Percentiles rank a stretch among this genome's conserved stretches.
Evolutionary conservation across 2,888 invertebrate species (phyloP).

Genomic region (Spodoptera picta): DNA sequence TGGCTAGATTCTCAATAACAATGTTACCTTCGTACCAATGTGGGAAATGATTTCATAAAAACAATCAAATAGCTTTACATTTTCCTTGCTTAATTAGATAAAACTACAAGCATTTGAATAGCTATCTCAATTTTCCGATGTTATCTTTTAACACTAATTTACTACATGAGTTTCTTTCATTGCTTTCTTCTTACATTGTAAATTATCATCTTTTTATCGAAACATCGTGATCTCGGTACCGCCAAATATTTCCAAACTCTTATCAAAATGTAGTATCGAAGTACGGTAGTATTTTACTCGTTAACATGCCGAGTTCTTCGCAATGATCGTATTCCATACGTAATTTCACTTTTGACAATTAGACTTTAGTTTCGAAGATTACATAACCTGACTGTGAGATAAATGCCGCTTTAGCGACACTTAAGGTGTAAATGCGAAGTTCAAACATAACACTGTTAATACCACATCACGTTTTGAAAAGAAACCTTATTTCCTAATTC

Average conservation of each 20-base stretch:
- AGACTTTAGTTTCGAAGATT: slow-evolving; percentile 18
- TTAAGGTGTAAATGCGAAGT: slow-evolving; percentile 13
- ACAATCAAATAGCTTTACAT: slow-evolving; percentile 55
- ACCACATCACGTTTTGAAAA: slow-evolving; percentile 53
- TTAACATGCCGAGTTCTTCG: slow-evolving; percentile 2
- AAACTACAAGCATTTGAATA: slow-evolving; percentile 29
- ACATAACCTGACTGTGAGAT: slow-evolving; percentile 25
- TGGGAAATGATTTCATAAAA: slow-evolving; percentile 47
- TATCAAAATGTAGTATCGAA: slow-evolving; percentile 1
- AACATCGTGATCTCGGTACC: neutral
- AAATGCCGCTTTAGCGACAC: slow-evolving; percentile 21
- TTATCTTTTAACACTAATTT: slow-evolving; percentile 26
- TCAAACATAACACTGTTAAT: slow-evolving; percentile 36
- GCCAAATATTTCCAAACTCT: slow-evolving; percentile 4
- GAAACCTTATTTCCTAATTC: slow-evolving; percentile 70
- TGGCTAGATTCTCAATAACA: slow-evolving; percentile 41
- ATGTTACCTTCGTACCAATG: slow-evolving; percentile 31
- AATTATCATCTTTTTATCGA: slow-evolving; percentile 3
- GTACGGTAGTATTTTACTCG: slow-evolving; percentile 6
- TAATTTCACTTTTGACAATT: slow-evolving; percentile 22
- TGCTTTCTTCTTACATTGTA: slow-evolving; percentile 18
- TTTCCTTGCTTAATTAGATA: slow-evolving; percentile 52
- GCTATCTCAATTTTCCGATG: slow-evolving; percentile 47
- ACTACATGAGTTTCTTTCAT: slow-evolving; percentile 19
- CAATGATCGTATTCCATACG: slow-evolving; percentile 3